These are phyloP conservation scores for Bombus balteatus DNA, from an alignment of 1,140 invertebrate genomes.

Conservation along the genomic window DNA sequence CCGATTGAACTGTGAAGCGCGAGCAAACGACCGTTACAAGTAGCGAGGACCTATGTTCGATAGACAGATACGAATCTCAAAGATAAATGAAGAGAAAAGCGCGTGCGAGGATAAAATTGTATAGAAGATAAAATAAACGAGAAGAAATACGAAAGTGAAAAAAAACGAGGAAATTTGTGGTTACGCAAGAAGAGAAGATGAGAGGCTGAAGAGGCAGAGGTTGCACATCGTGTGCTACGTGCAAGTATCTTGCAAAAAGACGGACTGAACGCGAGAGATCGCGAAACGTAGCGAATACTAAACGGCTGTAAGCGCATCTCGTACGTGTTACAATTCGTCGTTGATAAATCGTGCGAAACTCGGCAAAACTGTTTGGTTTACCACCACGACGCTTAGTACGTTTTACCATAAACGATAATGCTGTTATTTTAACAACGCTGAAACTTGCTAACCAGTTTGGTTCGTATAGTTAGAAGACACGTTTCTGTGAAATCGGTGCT, in stretches of 20 bases:
- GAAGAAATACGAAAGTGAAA: background rate
- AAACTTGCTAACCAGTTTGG: background rate
- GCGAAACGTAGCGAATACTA: conserved; percentile 7
- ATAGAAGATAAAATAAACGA: background rate
- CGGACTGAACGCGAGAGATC: conserved; percentile 1
- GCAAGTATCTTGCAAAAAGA: conserved; percentile 4
- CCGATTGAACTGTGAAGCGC: background rate
- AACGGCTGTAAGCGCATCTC: background rate
- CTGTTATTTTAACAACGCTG: background rate
- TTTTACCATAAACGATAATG: background rate
- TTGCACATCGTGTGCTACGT: background rate
- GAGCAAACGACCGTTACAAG: background rate
- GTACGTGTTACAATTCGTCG: conserved; percentile 6
- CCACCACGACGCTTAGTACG: too few species aligned
- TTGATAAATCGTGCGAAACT: conserved; percentile 9
- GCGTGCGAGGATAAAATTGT: too few species aligned
- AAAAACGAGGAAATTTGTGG: too few species aligned
- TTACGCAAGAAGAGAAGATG: background rate
- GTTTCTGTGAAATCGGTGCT: background rate
- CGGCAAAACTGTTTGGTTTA: background rate
- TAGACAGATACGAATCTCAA: background rate
- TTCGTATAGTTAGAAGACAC: background rate
- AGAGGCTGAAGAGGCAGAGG: too few species aligned
- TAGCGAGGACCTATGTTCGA: background rate
- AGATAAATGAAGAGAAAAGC: too few species aligned